Base-by-base conservation (phyloP, 2,113 vertebrate species). In the Equus przewalskii region DNA sequence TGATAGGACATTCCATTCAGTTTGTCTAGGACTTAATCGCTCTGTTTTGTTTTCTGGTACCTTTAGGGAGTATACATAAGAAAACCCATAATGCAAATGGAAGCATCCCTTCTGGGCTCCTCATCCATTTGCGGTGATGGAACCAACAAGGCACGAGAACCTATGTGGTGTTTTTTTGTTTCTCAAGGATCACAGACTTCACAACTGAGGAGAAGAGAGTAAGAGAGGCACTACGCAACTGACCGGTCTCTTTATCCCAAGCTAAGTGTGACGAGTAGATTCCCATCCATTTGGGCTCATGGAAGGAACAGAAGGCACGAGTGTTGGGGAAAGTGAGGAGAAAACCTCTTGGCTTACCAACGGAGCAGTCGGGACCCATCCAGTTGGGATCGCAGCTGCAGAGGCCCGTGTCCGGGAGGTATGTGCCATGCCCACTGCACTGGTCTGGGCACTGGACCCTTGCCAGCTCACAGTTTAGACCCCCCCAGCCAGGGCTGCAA, bases 321-420 rank as follows among this genome's bases (percentile, higher is more conserved):
- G 2, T 0, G 0, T 0, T 0, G 30, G 69, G 36, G 0, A 65
- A 36, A 80, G 65, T 0, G 0, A 81, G 41, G 33, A 46, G 21
- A 62, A 51, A 28, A 1, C 1, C 54, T 60, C 44, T 83, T 2
- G 81, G 49, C 99, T 99, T 98, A 99, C 99, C 99, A 76, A 99
- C 99, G 6, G 99, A 99, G 98, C 99, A 99, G 99, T 99, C 99
- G 0, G 99, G 99, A 94, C 99, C 99, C 99, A 99, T 99, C 99
- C 99, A 99, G 98, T 99, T 99, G 97, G 99, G 99, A 97, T 99
- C 99, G 6, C 99, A 99, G 99, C 98, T 99, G 98, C 99, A 99
- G 65, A 99, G 99, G 64, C 99, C 99, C 0, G 99, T 99, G 98
- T 99, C 99, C 0, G 99, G 98, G 95, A 99, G 99, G 98, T 99